A percentile compares a stretch with the other conserved stretches of the same genome.
Evolutionary conservation across 2,797 vertebrate species (phyloP).

Genomic region (Sciaenops ocellatus): DNA sequence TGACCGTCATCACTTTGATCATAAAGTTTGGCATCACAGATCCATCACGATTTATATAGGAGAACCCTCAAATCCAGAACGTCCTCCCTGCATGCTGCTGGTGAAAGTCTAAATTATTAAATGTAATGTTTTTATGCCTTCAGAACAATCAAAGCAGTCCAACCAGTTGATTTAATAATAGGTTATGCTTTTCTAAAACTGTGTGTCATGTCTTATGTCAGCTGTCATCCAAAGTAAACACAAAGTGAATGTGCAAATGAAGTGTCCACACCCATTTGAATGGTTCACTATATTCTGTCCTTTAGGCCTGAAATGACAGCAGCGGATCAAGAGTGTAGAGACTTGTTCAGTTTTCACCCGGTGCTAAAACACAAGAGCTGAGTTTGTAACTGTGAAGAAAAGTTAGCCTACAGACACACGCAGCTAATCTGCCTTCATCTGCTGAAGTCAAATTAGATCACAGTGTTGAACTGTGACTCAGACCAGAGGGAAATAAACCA

Average conservation of each 20-base stretch:
- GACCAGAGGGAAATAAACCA: neutral
- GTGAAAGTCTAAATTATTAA: too few species aligned
- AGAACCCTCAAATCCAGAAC: neutral
- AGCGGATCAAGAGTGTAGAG: neutral
- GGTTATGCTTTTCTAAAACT: neutral
- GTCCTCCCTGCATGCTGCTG: neutral
- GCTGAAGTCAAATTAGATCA: neutral
- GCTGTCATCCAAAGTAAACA: conserved; percentile 21
- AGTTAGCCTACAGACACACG: neutral
- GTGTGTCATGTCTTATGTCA: neutral
- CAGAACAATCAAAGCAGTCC: too few species aligned
- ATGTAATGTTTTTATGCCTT: too few species aligned
- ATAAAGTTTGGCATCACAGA: neutral
- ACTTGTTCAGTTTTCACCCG: neutral
- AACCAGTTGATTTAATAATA: too few species aligned
- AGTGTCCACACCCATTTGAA: conserved; percentile 11
- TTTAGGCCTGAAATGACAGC: neutral
- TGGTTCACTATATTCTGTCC: neutral
- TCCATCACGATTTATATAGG: neutral
- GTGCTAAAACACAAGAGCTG: neutral
- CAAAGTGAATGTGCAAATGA: conserved; percentile 1
- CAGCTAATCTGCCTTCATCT: neutral
- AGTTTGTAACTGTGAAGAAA: neutral
- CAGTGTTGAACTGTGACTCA: neutral
- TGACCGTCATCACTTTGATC: neutral